phyloP scores from a whole-genome alignment of 2,888 invertebrate genomes.

The Ornithoptera alexandrae region DNA sequence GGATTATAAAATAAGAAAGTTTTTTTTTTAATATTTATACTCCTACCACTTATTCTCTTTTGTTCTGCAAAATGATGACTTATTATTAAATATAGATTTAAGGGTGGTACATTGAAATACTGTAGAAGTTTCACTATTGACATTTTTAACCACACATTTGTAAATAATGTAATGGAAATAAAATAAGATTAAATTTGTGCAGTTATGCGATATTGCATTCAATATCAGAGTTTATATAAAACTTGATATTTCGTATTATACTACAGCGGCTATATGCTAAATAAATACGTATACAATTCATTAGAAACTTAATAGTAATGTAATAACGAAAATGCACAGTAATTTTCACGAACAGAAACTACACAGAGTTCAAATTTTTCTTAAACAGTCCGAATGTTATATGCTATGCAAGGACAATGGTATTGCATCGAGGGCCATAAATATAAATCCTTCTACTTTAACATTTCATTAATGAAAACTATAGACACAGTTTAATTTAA shows the following conservation, averaged over 20 bases:
- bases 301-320: not conserved
- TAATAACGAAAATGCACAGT: not conserved
- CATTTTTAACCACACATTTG: not conserved
- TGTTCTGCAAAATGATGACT: not conserved
- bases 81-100: not conserved
- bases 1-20: too few species aligned
- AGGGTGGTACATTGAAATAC: not conserved
- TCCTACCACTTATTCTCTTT: not conserved
- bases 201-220: not conserved
- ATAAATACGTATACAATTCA: too few species aligned
- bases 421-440: not conserved
- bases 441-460: not conserved
- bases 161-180: not conserved
- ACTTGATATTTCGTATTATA: not conserved
- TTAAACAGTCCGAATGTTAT: too few species aligned
- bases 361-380: too few species aligned
- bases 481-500: constrained; percentile 9
- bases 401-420: too few species aligned
- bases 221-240: constrained; percentile 11
- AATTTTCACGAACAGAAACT: not conserved
- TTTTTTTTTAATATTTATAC: too few species aligned
- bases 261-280: not conserved
- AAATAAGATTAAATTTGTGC: constrained; percentile 15
- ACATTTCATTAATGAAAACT: not conserved
- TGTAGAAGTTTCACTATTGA: not conserved